Percentiles rank a stretch among this genome's conserved stretches.
Conservation (phyloP, 2,113 vertebrate species). For the Cricetomys ansorgei region DNA sequence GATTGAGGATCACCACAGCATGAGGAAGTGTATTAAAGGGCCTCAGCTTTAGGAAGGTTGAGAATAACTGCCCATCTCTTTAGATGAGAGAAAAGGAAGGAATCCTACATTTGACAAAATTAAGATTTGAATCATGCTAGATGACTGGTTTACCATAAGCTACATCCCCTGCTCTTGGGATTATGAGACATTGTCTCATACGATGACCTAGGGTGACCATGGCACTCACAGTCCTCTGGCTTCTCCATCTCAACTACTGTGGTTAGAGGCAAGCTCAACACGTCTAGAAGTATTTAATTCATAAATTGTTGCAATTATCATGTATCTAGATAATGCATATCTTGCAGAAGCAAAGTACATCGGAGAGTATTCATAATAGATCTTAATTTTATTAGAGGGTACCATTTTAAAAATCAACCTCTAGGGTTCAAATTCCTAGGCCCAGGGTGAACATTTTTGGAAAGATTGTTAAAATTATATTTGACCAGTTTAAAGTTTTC, state of each 20-base stretch:
- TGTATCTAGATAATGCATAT: neutral
- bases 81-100: neutral
- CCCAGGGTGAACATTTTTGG: constrained; percentile 45
- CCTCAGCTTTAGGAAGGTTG: too few species aligned
- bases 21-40: too few species aligned
- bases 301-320: constrained; percentile 5
- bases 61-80: too few species aligned
- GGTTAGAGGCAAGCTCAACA: neutral
- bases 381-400: constrained; percentile 38
- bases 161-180: neutral
- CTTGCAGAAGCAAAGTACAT: constrained; percentile 18
- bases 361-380: neutral
- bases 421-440: constrained; percentile 46
- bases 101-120: neutral
- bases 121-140: neutral
- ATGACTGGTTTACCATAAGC: neutral
- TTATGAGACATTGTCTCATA: neutral
- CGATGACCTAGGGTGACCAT: neutral
- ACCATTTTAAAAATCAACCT: constrained; percentile 61
- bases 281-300: neutral
- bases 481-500: constrained; percentile 56
- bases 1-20: too few species aligned
- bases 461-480: constrained; percentile 58
- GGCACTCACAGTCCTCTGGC: neutral
- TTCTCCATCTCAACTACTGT: neutral